A percentile compares a stretch with the other conserved stretches of the same genome.
Evolutionary conservation across 2,797 vertebrate species (phyloP).

Genomic region (Xiphophorus birchmanni): DNA sequence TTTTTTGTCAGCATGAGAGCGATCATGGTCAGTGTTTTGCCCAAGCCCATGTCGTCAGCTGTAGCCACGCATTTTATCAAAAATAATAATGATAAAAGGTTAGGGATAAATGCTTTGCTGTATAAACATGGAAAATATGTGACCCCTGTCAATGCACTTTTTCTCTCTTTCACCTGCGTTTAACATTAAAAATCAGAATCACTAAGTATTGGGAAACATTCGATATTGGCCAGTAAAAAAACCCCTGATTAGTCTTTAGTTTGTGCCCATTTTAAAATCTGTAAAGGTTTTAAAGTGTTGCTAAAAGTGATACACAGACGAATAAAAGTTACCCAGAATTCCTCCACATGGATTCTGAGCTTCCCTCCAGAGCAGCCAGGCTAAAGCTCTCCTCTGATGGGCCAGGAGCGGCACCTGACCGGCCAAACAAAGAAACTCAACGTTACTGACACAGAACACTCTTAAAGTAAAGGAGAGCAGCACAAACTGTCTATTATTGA

Average conservation of each 20-base stretch:
- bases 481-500: neutral
- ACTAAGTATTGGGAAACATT: neutral
- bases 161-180: neutral
- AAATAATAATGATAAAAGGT: neutral
- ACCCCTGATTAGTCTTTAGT: neutral
- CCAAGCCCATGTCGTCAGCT: conserved; percentile 99
- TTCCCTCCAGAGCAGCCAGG: conserved; percentile 96
- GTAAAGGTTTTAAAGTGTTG: neutral
- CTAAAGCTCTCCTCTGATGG: conserved; percentile 90
- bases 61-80: conserved; percentile 23
- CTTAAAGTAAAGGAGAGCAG: neutral
- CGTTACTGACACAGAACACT: neutral
- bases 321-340: conserved; percentile 85
- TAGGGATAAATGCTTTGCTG: neutral
- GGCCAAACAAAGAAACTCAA: conserved; percentile 22
- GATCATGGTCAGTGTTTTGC: conserved; percentile 96
- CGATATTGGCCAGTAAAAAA: neutral
- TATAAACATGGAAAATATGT: neutral
- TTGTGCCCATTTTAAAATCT: neutral
- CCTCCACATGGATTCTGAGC: conserved; percentile 91
- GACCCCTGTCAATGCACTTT: neutral
- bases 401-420: conserved; percentile 81
- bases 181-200: neutral
- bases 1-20: conserved; percentile 89
- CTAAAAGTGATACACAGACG: neutral